Conservation (phyloP, 2,113 vertebrate genomes). For the Jacana jacana region DNA sequence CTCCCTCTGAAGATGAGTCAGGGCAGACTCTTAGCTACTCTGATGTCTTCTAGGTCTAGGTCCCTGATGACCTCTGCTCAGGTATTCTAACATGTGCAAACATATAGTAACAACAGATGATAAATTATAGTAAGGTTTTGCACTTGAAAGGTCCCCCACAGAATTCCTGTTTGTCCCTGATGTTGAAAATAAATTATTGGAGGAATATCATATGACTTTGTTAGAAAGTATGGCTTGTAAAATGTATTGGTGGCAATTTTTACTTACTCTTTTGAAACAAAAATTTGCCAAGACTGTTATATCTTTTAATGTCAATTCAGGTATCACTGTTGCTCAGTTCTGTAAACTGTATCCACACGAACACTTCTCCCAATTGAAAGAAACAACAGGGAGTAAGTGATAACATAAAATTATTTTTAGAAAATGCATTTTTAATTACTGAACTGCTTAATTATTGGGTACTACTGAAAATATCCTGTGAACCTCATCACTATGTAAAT, state of each 20-base stretch:
- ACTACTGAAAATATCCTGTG: slow-evolving; percentile 72
- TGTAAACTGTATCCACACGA: slow-evolving; percentile 29
- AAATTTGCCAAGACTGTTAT: background rate
- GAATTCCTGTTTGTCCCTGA: background rate
- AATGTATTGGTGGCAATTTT: background rate
- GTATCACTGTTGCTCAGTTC: background rate
- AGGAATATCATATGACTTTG: background rate
- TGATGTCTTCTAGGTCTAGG: fast-evolving
- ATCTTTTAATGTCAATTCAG: background rate
- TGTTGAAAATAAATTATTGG: background rate
- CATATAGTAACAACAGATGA: background rate
- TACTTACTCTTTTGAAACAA: background rate
- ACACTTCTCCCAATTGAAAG: slow-evolving; percentile 55
- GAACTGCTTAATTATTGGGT: slow-evolving; percentile 80
- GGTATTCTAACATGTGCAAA: background rate
- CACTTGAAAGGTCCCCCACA: background rate
- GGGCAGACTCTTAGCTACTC: background rate
- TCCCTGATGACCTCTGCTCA: background rate
- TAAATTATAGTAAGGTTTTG: background rate
- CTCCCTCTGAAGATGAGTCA: background rate
- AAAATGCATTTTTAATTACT: slow-evolving; percentile 82
- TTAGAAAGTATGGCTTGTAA: background rate
- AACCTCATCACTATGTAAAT: slow-evolving; percentile 89
- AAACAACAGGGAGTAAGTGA: slow-evolving; percentile 62
- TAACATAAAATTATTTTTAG: slow-evolving; percentile 73